Evolutionary conservation across 2,888 invertebrate species (phyloP), one percentile per base, ranked within the genome.

Genomic region (Anthrax anthrax): DNA sequence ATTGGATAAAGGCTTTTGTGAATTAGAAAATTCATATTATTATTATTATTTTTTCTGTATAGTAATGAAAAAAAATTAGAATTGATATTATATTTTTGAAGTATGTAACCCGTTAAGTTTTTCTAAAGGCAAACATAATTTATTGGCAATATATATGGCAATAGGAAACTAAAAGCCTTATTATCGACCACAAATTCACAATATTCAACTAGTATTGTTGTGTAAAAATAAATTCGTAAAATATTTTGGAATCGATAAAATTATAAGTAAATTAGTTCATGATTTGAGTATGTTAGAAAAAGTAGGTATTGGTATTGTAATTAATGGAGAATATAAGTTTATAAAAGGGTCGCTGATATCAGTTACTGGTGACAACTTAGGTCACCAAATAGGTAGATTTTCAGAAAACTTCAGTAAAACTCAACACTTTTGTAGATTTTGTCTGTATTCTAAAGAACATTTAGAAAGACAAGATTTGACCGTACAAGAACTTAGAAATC

Each of bases 321-420:
- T 39, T 4, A 13, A 27, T 39, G n/a, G 27, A 18, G 37, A 39
- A 16, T 29, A 19, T 29, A 18, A 12, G 23, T 27, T 29, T 18
- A 39, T 39, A 18, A 44, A 12, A 45, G 48, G 18, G 45, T 42
- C 18, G 10, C n/a, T 50, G 16, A 14, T 52, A 14, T 49, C 54
- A 43, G 40, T 50, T 17, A 17, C 41, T 17, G 51, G 50, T 14
- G 52, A 54, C 38, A 54, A 54, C 44, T 46, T 52, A 40, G 54
- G 51, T 6, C 54, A 52, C 37, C 47, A 51, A 49, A 48, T 54
- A 16, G 50, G 51, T 17, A 52, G 52, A n/a, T 52, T 51, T 47
- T 32, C 27, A 2, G 49, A 54, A 47, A 54, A 52, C 32, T 51
- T 51, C 38, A 51, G 48, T 42, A 39, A 34, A 6, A 48, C 50